A percentile compares a stretch with the other conserved stretches of the same genome.
phyloP scores from a whole-genome alignment of 1,140 invertebrate genomes.

The Dreissena polymorpha region DNA sequence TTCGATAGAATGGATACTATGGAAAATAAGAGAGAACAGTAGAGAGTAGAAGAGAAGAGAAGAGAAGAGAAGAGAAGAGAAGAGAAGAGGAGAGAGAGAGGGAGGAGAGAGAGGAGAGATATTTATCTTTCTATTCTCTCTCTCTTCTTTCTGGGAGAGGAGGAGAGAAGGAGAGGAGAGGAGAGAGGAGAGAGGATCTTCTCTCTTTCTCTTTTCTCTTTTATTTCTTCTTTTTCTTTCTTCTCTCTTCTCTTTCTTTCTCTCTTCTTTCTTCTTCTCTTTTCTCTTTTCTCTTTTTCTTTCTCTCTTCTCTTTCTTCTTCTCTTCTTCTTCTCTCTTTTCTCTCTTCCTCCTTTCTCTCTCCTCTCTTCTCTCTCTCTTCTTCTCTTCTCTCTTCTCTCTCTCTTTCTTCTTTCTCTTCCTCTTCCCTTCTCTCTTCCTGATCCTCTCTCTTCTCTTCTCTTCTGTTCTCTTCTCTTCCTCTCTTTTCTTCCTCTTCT shows the following conservation, averaged over 20 bases:
- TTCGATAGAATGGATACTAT: not conserved
- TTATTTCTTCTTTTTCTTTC: no score
- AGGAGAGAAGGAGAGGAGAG: not conserved
- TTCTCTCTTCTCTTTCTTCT: no score
- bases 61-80: not conserved
- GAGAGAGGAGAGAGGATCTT: no score
- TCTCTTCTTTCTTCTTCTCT: no score
- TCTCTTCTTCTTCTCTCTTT: slow-evolving; percentile 1
- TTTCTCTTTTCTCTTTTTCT: no score
- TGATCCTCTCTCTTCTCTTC: slow-evolving; percentile 15
- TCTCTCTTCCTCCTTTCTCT: not conserved
- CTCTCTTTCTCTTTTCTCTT: no score
- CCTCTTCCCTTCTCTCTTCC: not conserved
- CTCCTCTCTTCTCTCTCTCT: not conserved
- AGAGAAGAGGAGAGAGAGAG: not conserved
- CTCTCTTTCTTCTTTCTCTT: not conserved
- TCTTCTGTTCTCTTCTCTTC: not conserved
- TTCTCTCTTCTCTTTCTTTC: no score
- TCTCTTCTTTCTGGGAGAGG: not conserved
- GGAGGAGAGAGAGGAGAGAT: not conserved
- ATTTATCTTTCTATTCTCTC: not conserved
- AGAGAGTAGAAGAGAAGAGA: no score
- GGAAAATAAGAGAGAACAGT: not conserved
- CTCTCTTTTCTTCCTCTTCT: not conserved
- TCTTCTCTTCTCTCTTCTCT: not conserved